Evolutionary conservation across 2,113 vertebrate genomes (phyloP).

Genomic region (Telmatochromis bifrenatus): DNA sequence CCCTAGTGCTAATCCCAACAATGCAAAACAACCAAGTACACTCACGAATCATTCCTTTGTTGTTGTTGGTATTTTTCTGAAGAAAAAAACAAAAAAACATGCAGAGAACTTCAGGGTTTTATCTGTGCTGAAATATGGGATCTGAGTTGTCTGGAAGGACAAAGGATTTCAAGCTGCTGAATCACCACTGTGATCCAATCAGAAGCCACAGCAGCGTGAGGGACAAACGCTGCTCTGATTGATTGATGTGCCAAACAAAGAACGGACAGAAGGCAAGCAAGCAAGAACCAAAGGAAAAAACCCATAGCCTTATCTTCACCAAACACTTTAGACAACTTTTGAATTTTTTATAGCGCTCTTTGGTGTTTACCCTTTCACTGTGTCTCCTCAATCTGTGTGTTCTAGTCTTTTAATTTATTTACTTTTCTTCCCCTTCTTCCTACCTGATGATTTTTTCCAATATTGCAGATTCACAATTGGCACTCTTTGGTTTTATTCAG

Average conservation of each 20-base stretch:
- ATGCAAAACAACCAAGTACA: background rate
- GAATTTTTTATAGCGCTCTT: background rate
- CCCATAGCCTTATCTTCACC: background rate
- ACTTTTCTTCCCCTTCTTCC: background rate
- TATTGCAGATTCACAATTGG: background rate
- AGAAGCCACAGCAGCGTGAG: background rate
- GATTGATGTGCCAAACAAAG: conserved; percentile 1
- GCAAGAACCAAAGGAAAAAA: background rate
- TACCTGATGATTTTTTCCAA: background rate
- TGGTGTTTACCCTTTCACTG: background rate
- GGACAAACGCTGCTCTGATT: background rate
- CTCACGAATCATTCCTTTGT: background rate
- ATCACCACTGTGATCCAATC: background rate
- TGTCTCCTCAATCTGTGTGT: background rate
- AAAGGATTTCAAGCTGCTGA: background rate
- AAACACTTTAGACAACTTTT: background rate
- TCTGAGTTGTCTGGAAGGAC: background rate
- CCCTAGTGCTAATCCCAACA: background rate
- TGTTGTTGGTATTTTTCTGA: background rate
- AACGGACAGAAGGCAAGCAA: background rate
- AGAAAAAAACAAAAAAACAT: background rate
- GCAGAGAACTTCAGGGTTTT: background rate
- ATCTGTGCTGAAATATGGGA: background rate
- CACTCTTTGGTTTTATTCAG: background rate
- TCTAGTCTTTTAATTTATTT: background rate